phyloP scores from a whole-genome alignment of 2,113 vertebrate genomes.

The Fulmarus glacialis region DNA sequence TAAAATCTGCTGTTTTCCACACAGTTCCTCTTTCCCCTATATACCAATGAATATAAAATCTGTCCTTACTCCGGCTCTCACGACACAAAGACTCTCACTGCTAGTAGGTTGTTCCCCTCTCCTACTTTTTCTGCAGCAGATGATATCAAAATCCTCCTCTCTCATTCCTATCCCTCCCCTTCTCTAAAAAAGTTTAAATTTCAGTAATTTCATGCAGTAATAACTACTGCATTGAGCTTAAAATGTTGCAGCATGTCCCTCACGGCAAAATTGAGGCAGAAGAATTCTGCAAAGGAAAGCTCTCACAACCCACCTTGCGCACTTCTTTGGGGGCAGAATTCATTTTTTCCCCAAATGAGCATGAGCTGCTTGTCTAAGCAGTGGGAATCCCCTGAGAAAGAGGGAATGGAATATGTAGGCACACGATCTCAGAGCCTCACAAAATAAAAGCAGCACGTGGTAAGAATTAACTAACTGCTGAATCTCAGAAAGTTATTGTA shows the following conservation, averaged over 20 bases:
- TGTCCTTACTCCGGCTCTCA: not conserved
- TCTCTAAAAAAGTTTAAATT: not conserved
- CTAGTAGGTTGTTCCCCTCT: not conserved
- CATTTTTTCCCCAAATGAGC: not conserved
- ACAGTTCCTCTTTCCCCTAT: not conserved
- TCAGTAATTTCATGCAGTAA: not conserved
- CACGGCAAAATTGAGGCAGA: not conserved
- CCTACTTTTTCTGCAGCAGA: not conserved
- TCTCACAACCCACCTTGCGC: not conserved
- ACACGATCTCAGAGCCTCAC: not conserved
- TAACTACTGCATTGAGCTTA: not conserved
- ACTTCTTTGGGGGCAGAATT: not conserved
- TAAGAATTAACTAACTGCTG: conserved; percentile 42
- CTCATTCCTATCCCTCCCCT: not conserved
- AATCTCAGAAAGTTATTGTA: not conserved
- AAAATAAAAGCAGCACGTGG: conserved; percentile 21
- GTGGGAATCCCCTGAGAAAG: conserved; percentile 19
- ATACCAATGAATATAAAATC: not conserved
- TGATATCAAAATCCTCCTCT: not conserved
- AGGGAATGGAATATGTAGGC: not conserved
- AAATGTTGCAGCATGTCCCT: not conserved
- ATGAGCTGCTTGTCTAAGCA: not conserved
- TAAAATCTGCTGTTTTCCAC: not conserved
- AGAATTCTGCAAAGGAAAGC: not conserved
- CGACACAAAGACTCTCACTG: not conserved